These are phyloP conservation scores for Myotis myotis DNA, from an alignment of 2,797 vertebrate species.

Conservation along the genomic window DNA sequence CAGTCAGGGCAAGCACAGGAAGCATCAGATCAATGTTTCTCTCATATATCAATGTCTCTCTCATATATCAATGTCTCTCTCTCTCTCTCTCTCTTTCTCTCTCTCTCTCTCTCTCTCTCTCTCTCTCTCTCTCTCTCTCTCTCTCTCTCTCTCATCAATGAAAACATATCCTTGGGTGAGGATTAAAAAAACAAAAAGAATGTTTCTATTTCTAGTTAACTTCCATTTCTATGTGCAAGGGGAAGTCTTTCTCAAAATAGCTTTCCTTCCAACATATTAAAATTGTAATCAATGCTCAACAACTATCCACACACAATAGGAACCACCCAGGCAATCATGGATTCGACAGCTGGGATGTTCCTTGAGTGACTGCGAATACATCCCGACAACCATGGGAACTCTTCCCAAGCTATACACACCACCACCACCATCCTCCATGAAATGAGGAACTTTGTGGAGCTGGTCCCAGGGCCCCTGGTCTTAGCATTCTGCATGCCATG, in stretches of 20 bases:
- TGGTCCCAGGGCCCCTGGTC: background rate
- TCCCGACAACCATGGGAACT: rapidly evolving
- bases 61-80: too few species aligned
- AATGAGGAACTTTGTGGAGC: too few species aligned
- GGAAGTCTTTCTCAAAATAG: background rate
- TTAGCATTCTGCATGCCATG: background rate
- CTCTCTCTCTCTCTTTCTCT: too few species aligned
- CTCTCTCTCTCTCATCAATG: too few species aligned
- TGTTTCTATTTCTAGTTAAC: background rate
- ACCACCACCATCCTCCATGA: too few species aligned
- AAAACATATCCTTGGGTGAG: background rate
- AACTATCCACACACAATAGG: background rate
- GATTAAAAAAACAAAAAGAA: background rate
- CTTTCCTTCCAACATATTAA: background rate
- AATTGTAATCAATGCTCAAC: background rate
- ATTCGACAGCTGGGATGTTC: background rate
- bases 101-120: too few species aligned
- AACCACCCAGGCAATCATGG: background rate
- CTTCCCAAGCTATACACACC: background rate
- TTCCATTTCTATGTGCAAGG: background rate
- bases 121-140: too few species aligned
- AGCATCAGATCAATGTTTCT: background rate
- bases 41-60: background rate
- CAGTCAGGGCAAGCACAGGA: background rate
- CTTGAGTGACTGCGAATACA: background rate